These are phyloP conservation scores for Squalus acanthias DNA, from an alignment of 2,797 vertebrate species.

Conservation along the genomic window DNA sequence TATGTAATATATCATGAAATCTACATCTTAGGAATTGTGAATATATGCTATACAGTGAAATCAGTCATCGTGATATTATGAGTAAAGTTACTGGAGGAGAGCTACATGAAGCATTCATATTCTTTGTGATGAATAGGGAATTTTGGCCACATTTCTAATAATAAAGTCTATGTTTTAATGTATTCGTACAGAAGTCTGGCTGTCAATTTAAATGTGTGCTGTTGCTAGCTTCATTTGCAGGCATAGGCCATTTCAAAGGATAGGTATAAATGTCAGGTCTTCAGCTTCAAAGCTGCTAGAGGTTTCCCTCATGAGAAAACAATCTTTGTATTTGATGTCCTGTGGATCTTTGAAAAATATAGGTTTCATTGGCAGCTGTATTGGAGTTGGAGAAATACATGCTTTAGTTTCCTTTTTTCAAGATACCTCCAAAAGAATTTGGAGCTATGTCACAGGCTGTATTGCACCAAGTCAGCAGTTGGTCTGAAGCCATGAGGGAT, in stretches of 20 bases:
- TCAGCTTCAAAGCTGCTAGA: background rate
- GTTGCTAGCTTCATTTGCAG: background rate
- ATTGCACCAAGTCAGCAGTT: background rate
- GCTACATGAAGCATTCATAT: background rate
- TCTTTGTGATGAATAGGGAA: background rate
- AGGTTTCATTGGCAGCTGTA: background rate
- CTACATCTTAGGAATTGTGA: background rate
- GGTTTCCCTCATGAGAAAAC: background rate
- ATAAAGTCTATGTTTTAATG: background rate
- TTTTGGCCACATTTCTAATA: background rate
- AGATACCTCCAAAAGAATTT: background rate
- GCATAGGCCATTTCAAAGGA: background rate
- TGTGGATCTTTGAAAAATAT: background rate
- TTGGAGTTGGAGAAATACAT: background rate
- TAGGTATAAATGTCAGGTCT: background rate
- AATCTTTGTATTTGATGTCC: background rate
- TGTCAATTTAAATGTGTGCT: background rate
- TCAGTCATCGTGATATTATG: background rate
- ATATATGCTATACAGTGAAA: background rate
- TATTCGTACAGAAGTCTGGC: background rate
- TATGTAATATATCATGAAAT: background rate
- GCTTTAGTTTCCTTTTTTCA: background rate
- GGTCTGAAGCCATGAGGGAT: background rate
- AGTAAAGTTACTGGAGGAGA: background rate
- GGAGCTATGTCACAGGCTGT: background rate